Evolutionary conservation across 2,888 invertebrate species (phyloP).

Genomic region (Teinopalpus imperialis): DNA sequence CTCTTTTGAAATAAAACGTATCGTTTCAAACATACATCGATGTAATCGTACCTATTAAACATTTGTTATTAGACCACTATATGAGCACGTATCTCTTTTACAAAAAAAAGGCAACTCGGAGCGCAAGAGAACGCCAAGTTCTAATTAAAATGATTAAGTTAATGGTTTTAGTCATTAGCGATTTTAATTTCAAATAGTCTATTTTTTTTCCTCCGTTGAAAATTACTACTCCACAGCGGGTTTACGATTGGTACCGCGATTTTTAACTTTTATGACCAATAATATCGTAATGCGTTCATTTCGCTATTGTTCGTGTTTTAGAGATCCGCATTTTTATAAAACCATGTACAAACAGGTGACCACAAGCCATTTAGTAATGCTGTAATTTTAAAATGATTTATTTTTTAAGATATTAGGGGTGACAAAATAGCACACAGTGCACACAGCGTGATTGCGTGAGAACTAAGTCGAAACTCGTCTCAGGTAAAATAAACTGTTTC

Average conservation of each 20-base stretch:
- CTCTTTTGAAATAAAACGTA: too few species aligned
- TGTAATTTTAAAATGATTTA: too few species aligned
- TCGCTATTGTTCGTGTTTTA: constrained; percentile 42
- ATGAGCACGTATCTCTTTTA: not conserved
- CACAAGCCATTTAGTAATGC: too few species aligned
- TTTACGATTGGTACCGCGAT: constrained; percentile 57
- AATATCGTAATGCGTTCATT: constrained; percentile 44
- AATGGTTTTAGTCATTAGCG: constrained; percentile 82
- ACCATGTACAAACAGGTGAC: too few species aligned
- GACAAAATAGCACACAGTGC: too few species aligned
- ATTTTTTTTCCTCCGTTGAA: constrained; percentile 55
- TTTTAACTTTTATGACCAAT: constrained; percentile 53
- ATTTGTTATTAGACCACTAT: constrained; percentile 3
- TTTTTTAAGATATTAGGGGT: too few species aligned
- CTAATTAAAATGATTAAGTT: constrained; percentile 83
- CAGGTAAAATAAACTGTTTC: too few species aligned
- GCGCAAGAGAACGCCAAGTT: constrained; percentile 51
- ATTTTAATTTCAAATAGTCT: constrained; percentile 76
- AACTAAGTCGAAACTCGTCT: too few species aligned
- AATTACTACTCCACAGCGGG: constrained; percentile 59
- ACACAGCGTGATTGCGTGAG: too few species aligned
- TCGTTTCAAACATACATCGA: too few species aligned
- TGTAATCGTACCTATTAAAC: constrained; percentile 2
- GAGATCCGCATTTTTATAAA: constrained; percentile 11
- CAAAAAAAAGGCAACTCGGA: constrained; percentile 1